Evolutionary conservation across 1,140 invertebrate genomes (phyloP), one percentile per base, ranked within the genome.

Genomic region (Lepidurus apus): DNA sequence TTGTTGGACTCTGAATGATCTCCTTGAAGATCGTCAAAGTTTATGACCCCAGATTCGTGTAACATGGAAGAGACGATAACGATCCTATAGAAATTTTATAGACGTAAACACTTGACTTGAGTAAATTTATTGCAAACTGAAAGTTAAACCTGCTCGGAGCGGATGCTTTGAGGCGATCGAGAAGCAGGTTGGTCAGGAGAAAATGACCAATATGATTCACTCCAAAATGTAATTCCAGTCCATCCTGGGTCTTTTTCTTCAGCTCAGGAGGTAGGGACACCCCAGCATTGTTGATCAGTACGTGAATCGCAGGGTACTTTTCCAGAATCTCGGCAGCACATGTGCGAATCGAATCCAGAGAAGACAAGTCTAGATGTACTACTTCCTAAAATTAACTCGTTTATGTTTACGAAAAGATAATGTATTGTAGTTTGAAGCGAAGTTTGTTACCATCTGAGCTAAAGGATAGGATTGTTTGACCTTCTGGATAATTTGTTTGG

Each of bases 191-290:
- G 1, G 93, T 96, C 1, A 97, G 85, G n/a, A 95, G 85, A 83
- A 95, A 96, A 83, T 95, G 94, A 17, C 92, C 92, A 53, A 94
- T 86, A 82, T 94, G 91, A 86, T 94, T 94, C 0, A 92, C 90
- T 13, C 91, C 92, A 84, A 94, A 90, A 84, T 94, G 91, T 74
- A 91, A 90, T 86, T 97, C 95, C 86, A 93, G 93, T 0, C 93
- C 93, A 85, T 96, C 94, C 81, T 89, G 86, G 1, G 93, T 95
- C 74, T 85, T 84, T 1, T 84, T 81, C n/a, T 86, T 82, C 75
- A 86, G 81, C 75, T 84, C 85, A 3, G 88, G 83, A 13, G 89
- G 88, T 73, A 88, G 86, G 76, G 87, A 88, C 1, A 91, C 87
- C 10, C 91, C 92, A 53, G 93, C 93, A 85, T 94, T 94, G 83